Evolutionary conservation across 2,888 invertebrate genomes (phyloP), one percentile per base, ranked within the genome.

Genomic region (Hydropsyche betteni): DNA sequence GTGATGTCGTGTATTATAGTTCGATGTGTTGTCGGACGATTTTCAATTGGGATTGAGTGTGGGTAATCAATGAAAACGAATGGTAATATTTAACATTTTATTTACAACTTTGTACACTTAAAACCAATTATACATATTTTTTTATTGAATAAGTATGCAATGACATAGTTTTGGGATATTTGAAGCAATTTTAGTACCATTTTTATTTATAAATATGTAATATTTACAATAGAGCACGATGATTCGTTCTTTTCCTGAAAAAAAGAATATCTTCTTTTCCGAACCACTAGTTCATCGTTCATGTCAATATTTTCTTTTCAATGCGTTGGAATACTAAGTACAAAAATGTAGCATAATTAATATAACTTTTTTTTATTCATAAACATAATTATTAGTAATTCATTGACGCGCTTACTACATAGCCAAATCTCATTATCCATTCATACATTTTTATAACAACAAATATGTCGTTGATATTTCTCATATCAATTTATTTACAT

Each of bases 101-200:
- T 77, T 77, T 77, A 77, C 77, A 77, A 44, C 53, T 77, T 72
- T 77, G 75, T 77, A 77, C 77, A 77, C 58, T 77, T 75, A 75
- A 34, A 64, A 64, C 34, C 34, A 64, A n/a, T 64, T 64, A 64
- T 64, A 64, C 64, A 64, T 64, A 64, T 36, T 61, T 64, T 64
- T 64, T 64, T 36, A 64, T 36, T 64, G 64, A 34, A 64, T 64
- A 64, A 64, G 36, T 64, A 64, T 64, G 64, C 36, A 64, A 64
- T 64, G 64, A 64, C 64, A 64, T 64, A 64, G 64, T n/a, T 36
- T 64, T 34, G 36, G 4, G 36, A 36, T 36, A 36, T 64, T 64
- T 64, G 64, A 64, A 64, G 64, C 64, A 64, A 64, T 36, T 64
- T 64, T 64, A 36, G 64, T 64, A 64, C 64, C 64, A 36, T 64